A percentile compares a stretch with the other conserved stretches of the same genome.
These are phyloP conservation scores for Melanostoma mellinum DNA, from an alignment of 2,888 invertebrate species.

Conservation along the genomic window DNA sequence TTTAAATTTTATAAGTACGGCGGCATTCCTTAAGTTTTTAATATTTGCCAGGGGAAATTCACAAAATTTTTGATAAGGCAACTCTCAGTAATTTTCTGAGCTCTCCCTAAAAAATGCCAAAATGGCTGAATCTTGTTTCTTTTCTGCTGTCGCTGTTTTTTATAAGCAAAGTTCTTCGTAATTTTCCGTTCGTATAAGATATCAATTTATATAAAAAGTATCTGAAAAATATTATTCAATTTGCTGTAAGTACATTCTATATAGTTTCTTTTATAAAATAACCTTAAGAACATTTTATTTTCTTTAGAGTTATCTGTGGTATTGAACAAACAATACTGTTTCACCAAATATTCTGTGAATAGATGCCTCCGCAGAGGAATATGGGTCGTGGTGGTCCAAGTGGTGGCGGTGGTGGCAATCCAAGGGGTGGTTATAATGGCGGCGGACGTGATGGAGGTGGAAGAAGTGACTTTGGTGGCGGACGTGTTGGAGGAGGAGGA, in stretches of 20 bases:
- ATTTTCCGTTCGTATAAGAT: constrained; percentile 19
- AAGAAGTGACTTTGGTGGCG: constrained; percentile 30
- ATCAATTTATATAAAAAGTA: constrained; percentile 34
- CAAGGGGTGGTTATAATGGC: constrained; percentile 17
- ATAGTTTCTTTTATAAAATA: not conserved
- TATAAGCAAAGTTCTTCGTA: constrained; percentile 37
- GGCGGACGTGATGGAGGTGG: constrained; percentile 48
- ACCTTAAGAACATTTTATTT: not conserved
- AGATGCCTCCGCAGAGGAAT: constrained; percentile 69
- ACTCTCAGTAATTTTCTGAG: constrained; percentile 54
- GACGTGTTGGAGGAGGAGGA: constrained; percentile 3
- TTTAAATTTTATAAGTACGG: no score
- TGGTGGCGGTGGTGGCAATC: constrained; percentile 50
- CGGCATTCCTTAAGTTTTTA: no score
- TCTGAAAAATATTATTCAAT: constrained; percentile 24
- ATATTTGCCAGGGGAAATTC: constrained; percentile 1
- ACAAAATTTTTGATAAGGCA: constrained; percentile 12
- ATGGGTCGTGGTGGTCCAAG: constrained; percentile 58
- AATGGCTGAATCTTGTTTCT: constrained; percentile 65
- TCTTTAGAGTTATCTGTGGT: constrained; percentile 28
- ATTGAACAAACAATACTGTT: constrained; percentile 11
- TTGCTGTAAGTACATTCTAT: constrained; percentile 29
- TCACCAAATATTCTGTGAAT: constrained; percentile 33
- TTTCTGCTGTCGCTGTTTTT: constrained; percentile 47
- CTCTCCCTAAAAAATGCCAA: constrained; percentile 74